Base-by-base conservation (phyloP, 2,888 invertebrate genomes). In the Tetragonula carbonaria region DNA sequence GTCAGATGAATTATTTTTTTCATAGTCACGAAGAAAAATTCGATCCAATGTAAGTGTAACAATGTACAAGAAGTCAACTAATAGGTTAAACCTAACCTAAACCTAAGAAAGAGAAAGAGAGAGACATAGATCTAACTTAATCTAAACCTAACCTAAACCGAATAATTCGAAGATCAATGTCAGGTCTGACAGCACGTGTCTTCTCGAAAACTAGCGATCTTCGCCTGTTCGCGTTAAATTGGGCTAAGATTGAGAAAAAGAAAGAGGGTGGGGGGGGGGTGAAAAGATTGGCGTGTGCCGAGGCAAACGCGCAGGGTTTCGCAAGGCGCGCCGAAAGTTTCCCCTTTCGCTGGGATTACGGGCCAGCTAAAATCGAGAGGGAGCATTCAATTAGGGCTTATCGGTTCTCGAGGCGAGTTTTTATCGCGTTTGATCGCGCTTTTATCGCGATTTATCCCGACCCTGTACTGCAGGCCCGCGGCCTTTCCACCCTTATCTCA, bases 401-500 rank as follows among this genome's bases (percentile, higher is more conserved):
- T 90, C 90, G 87, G 86, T 89, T 85, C 86, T 82, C 84, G 80
- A 82, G 87, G 74, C 65, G 76, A 84, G 86, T 90, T 91, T 89
- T 90, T 90, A 91, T 91, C 91, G 87, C 86, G 85, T 89, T 88
- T 90, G 88, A 92, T 91, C 90, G 88, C 87, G 87, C 87, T 90
- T 90, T 86, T 88, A 88, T 90, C 86, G 84, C 85, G 84, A 33
- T 33, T 33, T 90, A 70, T 86, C 76, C 76, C 83, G 80, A 76
- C 83, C 82, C 74, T 78, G 65, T 73, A 88, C 80, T 80, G 84
- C 88, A 88, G 84, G 85, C 88, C 88, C 86, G 84, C 86, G 88
- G 91, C 87, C 65, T 82, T 90, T 85, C 82, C 74, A 74, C 86
- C 79, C 90, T 91, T 91, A 90, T 91, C 91, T 89, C 85, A 77